Percentiles rank a stretch among this genome's conserved stretches.
Conservation (phyloP, 2,113 vertebrate genomes). For the Nothocercus julius region DNA sequence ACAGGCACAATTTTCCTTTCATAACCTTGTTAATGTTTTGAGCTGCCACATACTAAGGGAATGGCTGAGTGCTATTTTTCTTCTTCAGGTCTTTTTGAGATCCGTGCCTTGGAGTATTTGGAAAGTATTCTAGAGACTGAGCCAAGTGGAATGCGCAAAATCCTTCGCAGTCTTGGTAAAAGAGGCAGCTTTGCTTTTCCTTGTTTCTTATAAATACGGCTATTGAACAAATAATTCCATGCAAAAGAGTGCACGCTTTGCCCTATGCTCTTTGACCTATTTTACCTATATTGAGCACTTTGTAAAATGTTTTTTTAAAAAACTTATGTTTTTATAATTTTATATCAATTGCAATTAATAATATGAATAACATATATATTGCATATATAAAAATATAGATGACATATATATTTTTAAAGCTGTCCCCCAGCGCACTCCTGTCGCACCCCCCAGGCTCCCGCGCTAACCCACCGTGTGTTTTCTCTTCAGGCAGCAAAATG, state of each 20-base stretch:
- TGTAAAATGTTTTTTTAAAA: not conserved
- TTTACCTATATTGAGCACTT: not conserved
- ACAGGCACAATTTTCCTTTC: fast-evolving
- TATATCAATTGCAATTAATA: no score
- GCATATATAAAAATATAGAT: no score
- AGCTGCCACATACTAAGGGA: not conserved
- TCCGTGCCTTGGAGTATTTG: conserved; percentile 89
- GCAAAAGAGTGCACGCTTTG: not conserved
- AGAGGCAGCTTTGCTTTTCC: not conserved
- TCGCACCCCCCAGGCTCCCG: no score
- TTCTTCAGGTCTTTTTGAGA: conserved; percentile 90
- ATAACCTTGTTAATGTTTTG: fast-evolving
- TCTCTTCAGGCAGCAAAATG: conserved; percentile 78
- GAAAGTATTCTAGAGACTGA: conserved; percentile 86
- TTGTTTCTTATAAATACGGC: not conserved
- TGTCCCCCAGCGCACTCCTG: no score
- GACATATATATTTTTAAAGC: no score
- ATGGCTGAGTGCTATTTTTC: not conserved
- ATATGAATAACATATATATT: no score
- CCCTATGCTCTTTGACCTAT: no score
- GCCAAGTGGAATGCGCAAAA: conserved; percentile 90
- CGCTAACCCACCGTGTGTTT: not conserved
- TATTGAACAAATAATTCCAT: not conserved
- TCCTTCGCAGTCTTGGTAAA: conserved; percentile 94
- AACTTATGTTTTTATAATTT: no score